Base-by-base conservation (phyloP, 2,888 invertebrate species). In the Lagria hirta region DNA sequence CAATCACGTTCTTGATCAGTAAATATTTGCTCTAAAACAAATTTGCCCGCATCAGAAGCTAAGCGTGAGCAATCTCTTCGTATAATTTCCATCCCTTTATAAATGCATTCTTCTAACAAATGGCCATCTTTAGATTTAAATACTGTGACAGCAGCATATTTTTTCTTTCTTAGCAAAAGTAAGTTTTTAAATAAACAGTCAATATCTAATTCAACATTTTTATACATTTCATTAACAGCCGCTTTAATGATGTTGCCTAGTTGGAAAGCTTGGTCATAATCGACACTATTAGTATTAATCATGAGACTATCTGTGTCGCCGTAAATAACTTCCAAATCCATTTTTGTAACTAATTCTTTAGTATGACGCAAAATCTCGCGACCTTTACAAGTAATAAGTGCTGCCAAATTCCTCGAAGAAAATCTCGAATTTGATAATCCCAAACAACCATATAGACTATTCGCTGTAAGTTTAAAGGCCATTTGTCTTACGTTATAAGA, bases 401-500 rank as follows among this genome's bases (percentile, higher is more conserved):
- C 20, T n/a, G 20, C 20, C 20, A 18, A 18, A 18, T 5, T 5
- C 20, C 5, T 18, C 20, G 20, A 5, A n/a, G n/a, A 18, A n/a
- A 18, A 18, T n/a, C 20, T 5, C 20, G 20, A 18, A n/a, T 18
- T 18, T n/a, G 5, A n/a, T 5, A 18, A 18, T n/a, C 20, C 20
- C 20, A 18, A 18, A n/a, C 20, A 18, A n/a, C 20, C 20, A 18
- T 18, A 18, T n/a, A 18, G 5, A 18, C 20, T 18, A n/a, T 18
- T 18, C n/a, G 20, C 20, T n/a, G n/a, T n/a, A 5, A 18, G n/a
- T n/a, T 18, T 18, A n/a, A 18, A 6, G 20, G 20, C 20, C 20
- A 18, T 6, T n/a, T 18, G 20, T 6, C 20, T 5, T 6, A 18
- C 20, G n/a, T 18, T n/a, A 6, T 6, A 18, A 6, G 5, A n/a